Percentiles rank a stretch among this genome's conserved stretches.
phyloP scores from a whole-genome alignment of 1,140 invertebrate genomes.

The Zaprionus africanus region DNA sequence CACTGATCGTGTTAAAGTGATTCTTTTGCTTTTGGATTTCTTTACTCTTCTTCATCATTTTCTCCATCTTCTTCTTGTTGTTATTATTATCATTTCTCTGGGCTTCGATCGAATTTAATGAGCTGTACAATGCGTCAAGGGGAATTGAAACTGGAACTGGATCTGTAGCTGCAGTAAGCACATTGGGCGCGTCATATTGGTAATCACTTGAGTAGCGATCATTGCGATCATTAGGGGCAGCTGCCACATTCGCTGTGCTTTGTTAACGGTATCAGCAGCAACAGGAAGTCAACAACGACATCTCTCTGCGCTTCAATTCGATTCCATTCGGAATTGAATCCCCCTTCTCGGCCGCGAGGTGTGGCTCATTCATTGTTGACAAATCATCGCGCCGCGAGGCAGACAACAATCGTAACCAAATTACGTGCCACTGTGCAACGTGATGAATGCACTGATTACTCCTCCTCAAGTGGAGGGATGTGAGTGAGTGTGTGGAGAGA shows the following conservation, averaged over 20 bases:
- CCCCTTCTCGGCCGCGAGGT: constrained; percentile 39
- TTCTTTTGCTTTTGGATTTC: constrained; percentile 32
- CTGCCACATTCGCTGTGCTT: constrained; percentile 72
- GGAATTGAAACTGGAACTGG: constrained; percentile 14
- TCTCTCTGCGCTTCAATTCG: constrained; percentile 23
- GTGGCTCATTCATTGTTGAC: constrained; percentile 58
- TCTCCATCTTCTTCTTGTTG: constrained; percentile 4
- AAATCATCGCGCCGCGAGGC: constrained; percentile 37
- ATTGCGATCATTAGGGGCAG: constrained; percentile 71
- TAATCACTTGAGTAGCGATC: constrained; percentile 74
- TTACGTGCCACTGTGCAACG: constrained; percentile 60
- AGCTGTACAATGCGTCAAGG: constrained; percentile 63
- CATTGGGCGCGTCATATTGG: constrained; percentile 65
- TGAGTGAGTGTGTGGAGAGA: neutral
- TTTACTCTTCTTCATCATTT: constrained; percentile 23
- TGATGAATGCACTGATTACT: constrained; percentile 47
- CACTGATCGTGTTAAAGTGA: constrained; percentile 78
- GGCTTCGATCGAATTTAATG: constrained; percentile 66
- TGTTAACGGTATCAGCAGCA: constrained; percentile 68
- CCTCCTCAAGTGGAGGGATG: constrained; percentile 1
- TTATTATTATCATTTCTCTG: constrained; percentile 16
- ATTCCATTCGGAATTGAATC: neutral
- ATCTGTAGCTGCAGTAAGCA: constrained; percentile 53
- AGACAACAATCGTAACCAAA: constrained; percentile 71
- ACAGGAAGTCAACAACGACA: constrained; percentile 26